A percentile compares a stretch with the other conserved stretches of the same genome.
phyloP scores from a whole-genome alignment of 2,113 vertebrate species.

The Peromyscus californicus region DNA sequence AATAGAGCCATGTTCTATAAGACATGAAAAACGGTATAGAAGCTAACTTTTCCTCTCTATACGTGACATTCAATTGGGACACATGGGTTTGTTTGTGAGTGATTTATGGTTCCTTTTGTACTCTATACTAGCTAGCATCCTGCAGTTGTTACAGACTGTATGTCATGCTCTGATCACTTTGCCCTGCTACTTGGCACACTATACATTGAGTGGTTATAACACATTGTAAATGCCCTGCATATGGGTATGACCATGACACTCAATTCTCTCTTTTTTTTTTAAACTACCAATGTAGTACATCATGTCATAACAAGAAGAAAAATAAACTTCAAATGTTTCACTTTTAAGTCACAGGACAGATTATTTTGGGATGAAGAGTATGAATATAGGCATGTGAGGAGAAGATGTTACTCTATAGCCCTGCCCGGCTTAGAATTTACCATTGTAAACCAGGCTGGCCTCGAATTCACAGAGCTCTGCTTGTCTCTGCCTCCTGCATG shows the following conservation, averaged over 20 bases:
- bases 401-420: not conserved
- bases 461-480: not conserved
- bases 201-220: not conserved
- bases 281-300: not conserved
- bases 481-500: not conserved
- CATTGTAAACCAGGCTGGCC: not conserved
- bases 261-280: not conserved
- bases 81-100: not conserved
- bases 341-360: not conserved
- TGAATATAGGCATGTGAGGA: not conserved
- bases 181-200: not conserved
- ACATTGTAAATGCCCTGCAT: not conserved
- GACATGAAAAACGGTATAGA: not conserved
- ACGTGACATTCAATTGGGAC: not conserved
- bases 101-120: not conserved
- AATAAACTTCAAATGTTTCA: not conserved
- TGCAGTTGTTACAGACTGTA: not conserved
- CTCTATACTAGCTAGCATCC: not conserved
- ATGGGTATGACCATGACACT: not conserved
- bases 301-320: conserved; percentile 7
- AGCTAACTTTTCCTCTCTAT: conserved; percentile 1
- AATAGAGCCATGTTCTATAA: not conserved
- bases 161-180: not conserved
- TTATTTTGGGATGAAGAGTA: not conserved
- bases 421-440: not conserved